These are phyloP conservation scores for Corythaixoides concolor DNA, from an alignment of 2,113 vertebrate genomes.

Conservation along the genomic window DNA sequence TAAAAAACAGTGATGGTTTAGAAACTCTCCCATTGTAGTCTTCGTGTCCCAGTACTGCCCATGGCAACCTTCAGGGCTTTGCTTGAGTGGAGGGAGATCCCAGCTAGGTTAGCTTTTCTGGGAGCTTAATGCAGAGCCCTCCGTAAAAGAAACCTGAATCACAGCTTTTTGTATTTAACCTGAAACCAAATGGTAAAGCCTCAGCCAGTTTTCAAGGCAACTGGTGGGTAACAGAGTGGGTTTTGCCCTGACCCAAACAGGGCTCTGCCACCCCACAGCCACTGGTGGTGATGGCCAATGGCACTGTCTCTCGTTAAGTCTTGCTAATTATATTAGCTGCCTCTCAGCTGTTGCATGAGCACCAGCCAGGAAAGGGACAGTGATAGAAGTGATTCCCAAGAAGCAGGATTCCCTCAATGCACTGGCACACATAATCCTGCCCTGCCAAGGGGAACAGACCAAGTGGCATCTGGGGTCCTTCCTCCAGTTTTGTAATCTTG, in stretches of 20 bases:
- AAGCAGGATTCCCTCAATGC: not conserved
- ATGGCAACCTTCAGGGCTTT: not conserved
- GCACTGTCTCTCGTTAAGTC: not conserved
- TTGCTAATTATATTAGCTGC: conserved; percentile 33
- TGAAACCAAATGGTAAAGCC: not conserved
- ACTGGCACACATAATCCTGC: not conserved
- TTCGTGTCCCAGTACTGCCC: not conserved
- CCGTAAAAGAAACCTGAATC: not conserved
- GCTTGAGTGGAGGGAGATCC: not conserved
- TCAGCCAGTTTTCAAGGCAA: not conserved
- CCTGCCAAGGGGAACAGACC: not conserved
- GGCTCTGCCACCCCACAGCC: not conserved
- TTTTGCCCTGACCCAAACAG: not conserved
- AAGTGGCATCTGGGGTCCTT: not conserved
- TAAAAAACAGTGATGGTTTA: not conserved
- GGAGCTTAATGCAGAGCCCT: not conserved
- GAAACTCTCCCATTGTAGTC: fast-evolving
- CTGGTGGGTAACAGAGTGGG: not conserved
- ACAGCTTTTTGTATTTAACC: not conserved
- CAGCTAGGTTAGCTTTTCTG: not conserved
- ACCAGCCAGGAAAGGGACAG: conserved; percentile 4
- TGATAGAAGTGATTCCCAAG: not conserved
- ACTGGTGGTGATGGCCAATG: not conserved
- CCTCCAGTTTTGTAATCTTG: not conserved
- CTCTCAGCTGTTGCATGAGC: not conserved